Evolutionary conservation across 2,888 invertebrate species (phyloP).

Genomic region (Platerodrilus igneus): DNA sequence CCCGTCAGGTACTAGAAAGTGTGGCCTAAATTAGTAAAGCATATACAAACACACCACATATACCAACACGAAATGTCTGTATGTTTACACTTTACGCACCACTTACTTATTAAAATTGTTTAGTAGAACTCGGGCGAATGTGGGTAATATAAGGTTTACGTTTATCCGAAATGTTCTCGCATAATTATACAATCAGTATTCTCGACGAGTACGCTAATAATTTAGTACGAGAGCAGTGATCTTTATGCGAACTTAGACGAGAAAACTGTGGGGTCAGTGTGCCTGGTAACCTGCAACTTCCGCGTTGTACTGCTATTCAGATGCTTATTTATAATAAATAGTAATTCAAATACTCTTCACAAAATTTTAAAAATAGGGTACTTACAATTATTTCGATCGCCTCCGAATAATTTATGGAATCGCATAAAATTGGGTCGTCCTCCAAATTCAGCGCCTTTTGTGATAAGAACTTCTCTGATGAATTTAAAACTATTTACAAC

Average conservation of each 20-base stretch:
- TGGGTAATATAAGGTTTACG: neutral
- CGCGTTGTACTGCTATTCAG: conserved; percentile 26
- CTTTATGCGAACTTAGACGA: conserved; percentile 28
- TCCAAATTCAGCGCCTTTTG: conserved; percentile 76
- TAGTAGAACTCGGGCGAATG: no score
- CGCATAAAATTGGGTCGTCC: conserved; percentile 77
- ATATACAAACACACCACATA: no score
- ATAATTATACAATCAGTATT: conserved; percentile 2
- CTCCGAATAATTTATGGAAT: conserved; percentile 78
- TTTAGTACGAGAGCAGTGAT: conserved; percentile 31
- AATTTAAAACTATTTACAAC: conserved; percentile 69
- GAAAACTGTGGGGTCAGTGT: conserved; percentile 26
- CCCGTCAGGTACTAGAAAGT: conserved; percentile 40
- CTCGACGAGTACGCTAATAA: conserved; percentile 7
- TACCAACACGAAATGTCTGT: no score
- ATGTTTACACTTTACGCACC: no score
- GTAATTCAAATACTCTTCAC: neutral
- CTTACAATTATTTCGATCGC: conserved; percentile 84
- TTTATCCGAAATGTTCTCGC: conserved; percentile 1
- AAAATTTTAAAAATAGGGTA: conserved; percentile 36
- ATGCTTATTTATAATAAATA: neutral
- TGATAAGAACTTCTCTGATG: conserved; percentile 71
- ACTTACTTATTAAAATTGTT: neutral
- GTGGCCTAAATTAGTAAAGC: conserved; percentile 35
- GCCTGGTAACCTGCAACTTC: conserved; percentile 22